These are phyloP conservation scores for Taurulus bubalis DNA, from an alignment of 2,113 vertebrate genomes.

Conservation along the genomic window DNA sequence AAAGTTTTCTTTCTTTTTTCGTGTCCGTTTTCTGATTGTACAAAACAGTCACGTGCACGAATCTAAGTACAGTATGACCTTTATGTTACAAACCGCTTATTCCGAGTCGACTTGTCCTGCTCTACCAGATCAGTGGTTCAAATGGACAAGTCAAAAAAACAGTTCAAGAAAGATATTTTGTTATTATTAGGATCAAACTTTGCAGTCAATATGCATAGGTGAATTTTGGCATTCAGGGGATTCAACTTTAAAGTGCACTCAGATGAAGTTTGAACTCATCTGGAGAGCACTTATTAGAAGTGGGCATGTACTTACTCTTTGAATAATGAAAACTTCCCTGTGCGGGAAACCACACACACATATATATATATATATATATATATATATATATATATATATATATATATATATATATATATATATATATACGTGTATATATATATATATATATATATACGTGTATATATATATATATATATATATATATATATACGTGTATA, in stretches of 20 bases:
- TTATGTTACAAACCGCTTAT: background rate
- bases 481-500: too few species aligned
- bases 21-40: background rate
- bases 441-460: too few species aligned
- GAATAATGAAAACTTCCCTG: conserved; percentile 54
- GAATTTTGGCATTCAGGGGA: conserved; percentile 50
- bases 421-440: too few species aligned
- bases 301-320: conserved; percentile 45
- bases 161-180: background rate
- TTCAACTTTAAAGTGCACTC: conserved; percentile 59
- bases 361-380: background rate
- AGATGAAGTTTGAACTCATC: conserved; percentile 58
- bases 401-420: background rate
- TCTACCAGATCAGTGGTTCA: background rate
- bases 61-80: background rate
- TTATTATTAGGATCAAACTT: conserved; percentile 20
- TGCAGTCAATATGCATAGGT: background rate
- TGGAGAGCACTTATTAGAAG: conserved; percentile 67
- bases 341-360: background rate
- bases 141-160: background rate
- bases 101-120: background rate
- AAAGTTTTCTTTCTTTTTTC: background rate
- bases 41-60: background rate
- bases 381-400: background rate
- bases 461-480: background rate